These are phyloP conservation scores for Seriola quinqueradiata DNA, from an alignment of 2,113 vertebrate species.

Conservation along the genomic window DNA sequence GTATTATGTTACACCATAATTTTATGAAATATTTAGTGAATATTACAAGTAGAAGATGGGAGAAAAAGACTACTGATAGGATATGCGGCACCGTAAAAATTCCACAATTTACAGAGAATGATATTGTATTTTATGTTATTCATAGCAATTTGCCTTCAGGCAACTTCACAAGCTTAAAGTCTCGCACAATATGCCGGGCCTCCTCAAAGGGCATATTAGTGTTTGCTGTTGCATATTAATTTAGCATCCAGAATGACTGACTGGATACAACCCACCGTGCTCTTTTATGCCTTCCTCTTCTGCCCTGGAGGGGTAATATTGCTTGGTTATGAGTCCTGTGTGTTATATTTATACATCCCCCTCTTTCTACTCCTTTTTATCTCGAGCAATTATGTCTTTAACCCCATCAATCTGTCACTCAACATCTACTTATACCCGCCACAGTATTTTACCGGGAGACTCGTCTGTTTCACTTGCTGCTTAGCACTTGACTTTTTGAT, in stretches of 20 bases:
- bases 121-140: constrained; percentile 70
- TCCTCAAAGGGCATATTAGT: constrained; percentile 81
- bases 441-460: constrained; percentile 29
- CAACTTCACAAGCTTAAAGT: constrained; percentile 57
- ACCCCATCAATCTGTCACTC: constrained; percentile 75
- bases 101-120: constrained; percentile 46
- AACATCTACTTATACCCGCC: constrained; percentile 56
- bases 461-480: constrained; percentile 45
- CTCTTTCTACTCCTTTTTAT: constrained; percentile 63
- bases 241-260: constrained; percentile 73
- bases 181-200: constrained; percentile 58
- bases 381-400: constrained; percentile 71
- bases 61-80: constrained; percentile 24
- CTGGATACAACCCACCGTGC: constrained; percentile 69
- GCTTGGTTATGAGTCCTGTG: constrained; percentile 72
- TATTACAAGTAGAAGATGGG: constrained; percentile 11
- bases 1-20: background rate
- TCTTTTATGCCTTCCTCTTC: constrained; percentile 58
- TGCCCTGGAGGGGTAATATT: constrained; percentile 70
- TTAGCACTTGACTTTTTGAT: constrained; percentile 60
- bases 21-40: constrained; percentile 20
- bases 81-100: constrained; percentile 27
- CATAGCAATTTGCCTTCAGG: constrained; percentile 62
- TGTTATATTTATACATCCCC: constrained; percentile 68
- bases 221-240: constrained; percentile 84